phyloP scores from a whole-genome alignment of 2,113 vertebrate genomes.

The Nycticebus coucang region DNA sequence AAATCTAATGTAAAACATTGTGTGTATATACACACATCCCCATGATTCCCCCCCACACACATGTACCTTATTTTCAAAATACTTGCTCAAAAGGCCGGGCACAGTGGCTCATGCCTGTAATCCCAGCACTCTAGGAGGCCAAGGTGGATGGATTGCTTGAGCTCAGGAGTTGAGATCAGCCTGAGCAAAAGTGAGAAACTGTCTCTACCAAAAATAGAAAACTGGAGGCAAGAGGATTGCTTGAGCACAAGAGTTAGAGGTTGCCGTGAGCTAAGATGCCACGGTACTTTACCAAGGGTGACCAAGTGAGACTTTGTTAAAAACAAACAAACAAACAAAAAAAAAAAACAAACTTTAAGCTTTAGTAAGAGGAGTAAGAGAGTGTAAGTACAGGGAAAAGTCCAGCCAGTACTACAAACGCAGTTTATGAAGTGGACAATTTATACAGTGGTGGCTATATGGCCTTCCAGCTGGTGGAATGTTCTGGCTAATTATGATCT shows the following conservation, averaged over 20 bases:
- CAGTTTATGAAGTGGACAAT: neutral
- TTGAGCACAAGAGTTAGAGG: no score
- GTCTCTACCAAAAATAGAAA: no score
- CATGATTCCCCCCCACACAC: neutral
- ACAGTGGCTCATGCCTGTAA: no score
- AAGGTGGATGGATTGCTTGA: no score
- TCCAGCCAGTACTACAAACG: constrained; percentile 9
- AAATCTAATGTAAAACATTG: neutral
- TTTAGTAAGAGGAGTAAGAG: neutral
- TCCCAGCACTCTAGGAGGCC: no score
- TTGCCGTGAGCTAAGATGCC: no score
- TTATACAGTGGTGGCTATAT: neutral
- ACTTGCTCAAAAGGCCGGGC: neutral
- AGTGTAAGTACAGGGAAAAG: neutral
- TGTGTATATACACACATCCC: neutral
- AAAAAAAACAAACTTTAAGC: neutral
- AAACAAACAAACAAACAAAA: neutral
- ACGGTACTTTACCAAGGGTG: no score
- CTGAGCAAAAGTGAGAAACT: no score
- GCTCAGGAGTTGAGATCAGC: no score
- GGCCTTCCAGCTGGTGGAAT: neutral
- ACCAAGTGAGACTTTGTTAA: neutral
- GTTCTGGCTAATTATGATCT: neutral
- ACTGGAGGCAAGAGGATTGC: no score
- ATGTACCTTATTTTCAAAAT: constrained; percentile 37